Conservation (phyloP, 2,113 vertebrate genomes). For the Ranitomeya variabilis region DNA sequence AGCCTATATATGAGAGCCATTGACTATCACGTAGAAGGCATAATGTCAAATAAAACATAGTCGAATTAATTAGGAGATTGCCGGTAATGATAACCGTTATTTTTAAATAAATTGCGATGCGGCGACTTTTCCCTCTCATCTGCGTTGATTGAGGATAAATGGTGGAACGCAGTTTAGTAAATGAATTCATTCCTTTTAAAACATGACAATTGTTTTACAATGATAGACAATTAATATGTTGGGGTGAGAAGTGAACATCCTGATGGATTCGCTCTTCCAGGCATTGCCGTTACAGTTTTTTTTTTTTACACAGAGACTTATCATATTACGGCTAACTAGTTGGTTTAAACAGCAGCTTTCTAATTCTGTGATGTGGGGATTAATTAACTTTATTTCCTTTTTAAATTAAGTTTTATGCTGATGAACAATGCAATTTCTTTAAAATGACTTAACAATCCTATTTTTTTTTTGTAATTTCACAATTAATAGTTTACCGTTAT, state of each 20-base stretch:
- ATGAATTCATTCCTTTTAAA: conserved; percentile 47
- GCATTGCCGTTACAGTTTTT: conserved; percentile 54
- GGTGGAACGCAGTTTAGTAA: conserved; percentile 35
- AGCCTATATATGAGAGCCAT: neutral
- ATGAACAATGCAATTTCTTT: conserved; percentile 72
- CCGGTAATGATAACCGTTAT: conserved; percentile 25
- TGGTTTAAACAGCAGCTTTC: conserved; percentile 39
- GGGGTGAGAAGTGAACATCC: conserved; percentile 29
- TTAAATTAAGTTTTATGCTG: conserved; percentile 75
- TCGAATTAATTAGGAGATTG: conserved; percentile 32
- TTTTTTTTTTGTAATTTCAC: conserved; percentile 54
- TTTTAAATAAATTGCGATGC: conserved; percentile 31
- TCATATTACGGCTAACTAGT: conserved; percentile 55
- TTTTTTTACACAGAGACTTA: conserved; percentile 32
- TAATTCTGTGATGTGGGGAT: conserved; percentile 58
- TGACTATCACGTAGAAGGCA: neutral
- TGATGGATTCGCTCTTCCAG: conserved; percentile 46
- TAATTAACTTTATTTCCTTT: conserved; percentile 71
- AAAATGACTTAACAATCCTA: conserved; percentile 62
- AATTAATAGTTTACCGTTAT: conserved; percentile 56
- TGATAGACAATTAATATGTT: conserved; percentile 50
- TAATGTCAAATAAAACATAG: conserved; percentile 36
- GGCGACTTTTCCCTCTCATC: conserved; percentile 12
- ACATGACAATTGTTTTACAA: conserved; percentile 53
- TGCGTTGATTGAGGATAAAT: conserved; percentile 24